Evolutionary conservation across 2,888 invertebrate genomes (phyloP), one percentile per base, ranked within the genome.

Genomic region (Dicycla oo): DNA sequence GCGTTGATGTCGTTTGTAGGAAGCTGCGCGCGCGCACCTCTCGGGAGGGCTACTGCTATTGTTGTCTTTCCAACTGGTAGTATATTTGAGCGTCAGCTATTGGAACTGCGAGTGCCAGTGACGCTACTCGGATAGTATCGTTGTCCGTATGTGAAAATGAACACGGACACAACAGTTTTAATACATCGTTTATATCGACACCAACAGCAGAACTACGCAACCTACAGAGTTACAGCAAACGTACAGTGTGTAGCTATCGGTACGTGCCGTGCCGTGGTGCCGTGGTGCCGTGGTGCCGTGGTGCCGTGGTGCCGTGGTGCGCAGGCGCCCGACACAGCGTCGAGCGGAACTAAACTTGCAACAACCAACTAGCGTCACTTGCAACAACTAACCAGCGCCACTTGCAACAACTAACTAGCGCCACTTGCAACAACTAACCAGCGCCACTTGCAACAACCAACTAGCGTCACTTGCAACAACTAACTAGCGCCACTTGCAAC

Each of bases 1-100:
- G 86, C 88, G 88, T 88, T 87, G 83, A 88, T 81, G 84, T 88
- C 88, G 75, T 85, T 82, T 78, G 70, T 69, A 69, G 3, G 54
- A 45, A 64, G 54, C 2, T 38, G 76, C 67, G 73, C 70, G 38
- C 30, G 73, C 82, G 82, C 76, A 65, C 38, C 47, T 13, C 15
- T 26, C 34, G 15, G n/a, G n/a, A 2, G 20, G 3, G n/a, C 15
- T 15, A 23, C 23, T 5, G 4, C 38, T 34, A 26, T 6, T 45
- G 7, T 10, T 38, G 34, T n/a, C 11, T 23, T 47, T 30, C 38
- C 18, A 40, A 75, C 13, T 18, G 18, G 30, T 7, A 34, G 13
- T 15, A 20, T 40, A 15, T 47, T 47, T 13, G 15, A 30, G 5
- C 13, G 53, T 3, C n/a, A 20, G 6, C 53, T 56, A 47, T 67